Conservation (phyloP, 2,113 vertebrate species). For the Syngnathoides biaculeatus region DNA sequence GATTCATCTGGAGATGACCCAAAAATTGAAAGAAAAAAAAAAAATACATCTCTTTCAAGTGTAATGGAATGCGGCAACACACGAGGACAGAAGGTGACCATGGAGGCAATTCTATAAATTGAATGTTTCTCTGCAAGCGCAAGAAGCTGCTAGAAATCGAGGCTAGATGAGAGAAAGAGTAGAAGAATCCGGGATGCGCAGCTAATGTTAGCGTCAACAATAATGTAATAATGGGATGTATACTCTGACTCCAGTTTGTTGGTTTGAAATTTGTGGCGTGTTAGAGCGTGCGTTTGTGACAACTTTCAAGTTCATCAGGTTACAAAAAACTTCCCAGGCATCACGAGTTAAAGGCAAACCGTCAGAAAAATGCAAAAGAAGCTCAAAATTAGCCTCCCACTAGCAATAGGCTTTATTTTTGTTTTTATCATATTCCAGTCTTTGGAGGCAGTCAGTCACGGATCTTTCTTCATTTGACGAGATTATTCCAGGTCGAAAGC, state of each 20-base stretch:
- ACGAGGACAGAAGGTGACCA: conserved; percentile 24
- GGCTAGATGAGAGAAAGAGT: conserved; percentile 13
- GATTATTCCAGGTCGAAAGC: conserved; percentile 60
- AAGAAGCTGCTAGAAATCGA: not conserved
- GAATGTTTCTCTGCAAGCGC: conserved; percentile 23
- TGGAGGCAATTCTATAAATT: conserved; percentile 48
- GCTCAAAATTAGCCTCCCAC: conserved; percentile 48
- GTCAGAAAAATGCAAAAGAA: conserved; percentile 62
- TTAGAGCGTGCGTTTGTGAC: conserved; percentile 48
- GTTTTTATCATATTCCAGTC: conserved; percentile 63
- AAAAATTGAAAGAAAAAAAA: too few species aligned
- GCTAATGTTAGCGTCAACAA: conserved; percentile 16
- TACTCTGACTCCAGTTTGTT: conserved; percentile 40
- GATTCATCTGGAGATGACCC: conserved; percentile 60
- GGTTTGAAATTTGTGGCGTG: conserved; percentile 52
- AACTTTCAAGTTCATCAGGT: conserved; percentile 32
- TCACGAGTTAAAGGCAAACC: conserved; percentile 34
- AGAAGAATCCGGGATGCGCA: conserved; percentile 14
- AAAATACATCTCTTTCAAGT: conserved; percentile 38
- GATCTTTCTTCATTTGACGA: conserved; percentile 47
- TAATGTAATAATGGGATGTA: conserved; percentile 25
- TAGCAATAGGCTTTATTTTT: conserved; percentile 67
- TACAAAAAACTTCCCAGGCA: conserved; percentile 32
- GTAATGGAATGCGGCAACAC: conserved; percentile 24
- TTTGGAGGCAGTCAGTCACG: conserved; percentile 52